Evolutionary conservation across 2,888 invertebrate species (phyloP), one percentile per base, ranked within the genome.

Genomic region (Drosophila limbata): DNA sequence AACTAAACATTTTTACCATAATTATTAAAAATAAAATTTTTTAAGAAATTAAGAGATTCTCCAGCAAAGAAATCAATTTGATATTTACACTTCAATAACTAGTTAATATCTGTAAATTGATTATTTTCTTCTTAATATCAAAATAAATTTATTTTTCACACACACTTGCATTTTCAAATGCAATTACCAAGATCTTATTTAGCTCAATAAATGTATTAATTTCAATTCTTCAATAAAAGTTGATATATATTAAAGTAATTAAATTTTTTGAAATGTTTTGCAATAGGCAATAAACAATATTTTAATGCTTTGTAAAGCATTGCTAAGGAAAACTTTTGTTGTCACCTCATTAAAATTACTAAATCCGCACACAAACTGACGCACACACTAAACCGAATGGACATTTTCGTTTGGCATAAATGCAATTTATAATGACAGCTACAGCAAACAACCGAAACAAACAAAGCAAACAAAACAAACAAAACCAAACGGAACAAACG

Each of bases 391-490:
- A 55, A 21, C 33, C 48, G 11, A 55, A 28, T 59, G 37, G 63
- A 66, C 65, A 63, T 61, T 77, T 75, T 70, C 62, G 70, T 60
- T 75, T 56, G 70, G 69, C 70, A 67, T 64, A 70, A 86, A 84
- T 79, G 56, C 79, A 84, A 84, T 87, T 87, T 87, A 84, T 84
- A 83, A 83, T 84, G 83, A 85, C 81, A 85, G 83, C 80, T 51
- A 68, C 79, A 72, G 48, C 69, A 56, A 63, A 69, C 61, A 65
- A 69, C 57, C 59, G 17, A 60, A 70, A 66, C 59, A 68, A 63
- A 59, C 25, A 56, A 52, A 60, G 40, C 25, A 64, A 62, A 44
- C 25, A 64, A 45, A 45, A 57, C 57, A 39, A 28, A 44, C 17
- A 17, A 28, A 31, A 33, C n/a, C 31, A 42, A 39, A 59, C 31